Conservation (phyloP, 30 jellyfish, hydroid and myxozoan genomes). For the Rhopilema esculentum region DNA sequence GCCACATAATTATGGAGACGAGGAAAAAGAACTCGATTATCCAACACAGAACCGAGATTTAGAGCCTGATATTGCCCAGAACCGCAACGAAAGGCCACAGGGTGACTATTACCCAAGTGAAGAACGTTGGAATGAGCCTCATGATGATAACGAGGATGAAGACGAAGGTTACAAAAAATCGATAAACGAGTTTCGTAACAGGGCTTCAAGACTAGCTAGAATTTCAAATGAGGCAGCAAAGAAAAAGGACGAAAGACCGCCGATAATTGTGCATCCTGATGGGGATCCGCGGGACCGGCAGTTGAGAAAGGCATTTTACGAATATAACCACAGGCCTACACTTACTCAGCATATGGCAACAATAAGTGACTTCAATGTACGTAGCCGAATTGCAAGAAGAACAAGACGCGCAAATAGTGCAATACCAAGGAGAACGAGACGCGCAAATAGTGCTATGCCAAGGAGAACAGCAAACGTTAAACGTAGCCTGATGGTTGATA, state of each 20-base stretch:
- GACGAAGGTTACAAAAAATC: constrained; percentile 35
- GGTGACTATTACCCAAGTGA: constrained; percentile 40
- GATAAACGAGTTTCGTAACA: constrained; percentile 31
- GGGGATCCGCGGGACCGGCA: constrained; percentile 57
- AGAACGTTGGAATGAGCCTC: constrained; percentile 47
- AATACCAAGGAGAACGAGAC: constrained; percentile 6
- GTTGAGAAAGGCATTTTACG: constrained; percentile 54
- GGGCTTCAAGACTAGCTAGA: constrained; percentile 2
- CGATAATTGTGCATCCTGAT: constrained; percentile 54
- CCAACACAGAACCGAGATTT: constrained; percentile 49
- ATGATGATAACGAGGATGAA: constrained; percentile 50
- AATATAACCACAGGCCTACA: constrained; percentile 43
- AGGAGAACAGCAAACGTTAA: neutral
- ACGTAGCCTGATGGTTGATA: constrained; percentile 26
- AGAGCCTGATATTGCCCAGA: constrained; percentile 25
- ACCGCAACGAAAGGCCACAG: constrained; percentile 1
- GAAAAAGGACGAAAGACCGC: constrained; percentile 52
- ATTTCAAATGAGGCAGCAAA: constrained; percentile 53
- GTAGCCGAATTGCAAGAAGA: constrained; percentile 36
- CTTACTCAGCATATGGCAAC: constrained; percentile 59
- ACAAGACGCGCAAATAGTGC: neutral
- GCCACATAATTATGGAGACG: constrained; percentile 74
- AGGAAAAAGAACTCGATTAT: constrained; percentile 24
- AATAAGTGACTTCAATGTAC: constrained; percentile 51
- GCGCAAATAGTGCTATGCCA: neutral